Evolutionary conservation across 2,888 invertebrate genomes (phyloP).

Genomic region (Tetanocera ferruginea): DNA sequence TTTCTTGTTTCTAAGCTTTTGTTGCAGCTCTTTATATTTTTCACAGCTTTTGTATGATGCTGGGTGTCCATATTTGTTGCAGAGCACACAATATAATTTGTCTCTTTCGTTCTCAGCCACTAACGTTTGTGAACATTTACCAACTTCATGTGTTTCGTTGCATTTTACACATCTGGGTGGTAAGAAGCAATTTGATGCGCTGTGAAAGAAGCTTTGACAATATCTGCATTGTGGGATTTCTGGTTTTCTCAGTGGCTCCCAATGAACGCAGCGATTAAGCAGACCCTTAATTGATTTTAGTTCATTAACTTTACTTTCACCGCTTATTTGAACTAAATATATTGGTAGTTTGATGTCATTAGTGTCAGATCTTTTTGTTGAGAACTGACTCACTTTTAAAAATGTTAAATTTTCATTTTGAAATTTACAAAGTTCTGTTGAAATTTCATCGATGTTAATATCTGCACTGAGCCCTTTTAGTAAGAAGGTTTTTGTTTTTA

Average conservation of each 20-base stretch:
- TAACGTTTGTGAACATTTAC: slow-evolving; percentile 14
- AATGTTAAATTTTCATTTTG: slow-evolving; percentile 27
- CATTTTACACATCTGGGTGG: slow-evolving; percentile 37
- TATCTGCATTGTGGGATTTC: slow-evolving; percentile 36
- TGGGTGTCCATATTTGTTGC: slow-evolving; percentile 12
- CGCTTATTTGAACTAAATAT: slow-evolving; percentile 38
- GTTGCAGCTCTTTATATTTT: slow-evolving; percentile 15
- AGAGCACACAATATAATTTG: slow-evolving; percentile 36
- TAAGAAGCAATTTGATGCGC: slow-evolving; percentile 32
- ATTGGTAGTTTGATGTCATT: slow-evolving; percentile 19
- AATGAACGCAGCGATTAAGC: slow-evolving; percentile 25
- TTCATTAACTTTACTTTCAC: slow-evolving; percentile 35
- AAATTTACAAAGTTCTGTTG: not conserved
- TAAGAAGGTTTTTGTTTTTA: not conserved
- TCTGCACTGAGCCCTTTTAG: not conserved
- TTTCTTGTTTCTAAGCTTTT: slow-evolving; percentile 32
- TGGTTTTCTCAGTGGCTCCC: slow-evolving; percentile 33
- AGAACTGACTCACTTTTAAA: slow-evolving; percentile 29
- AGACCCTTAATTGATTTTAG: slow-evolving; percentile 37
- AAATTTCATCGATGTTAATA: not conserved
- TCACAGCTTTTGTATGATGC: no score
- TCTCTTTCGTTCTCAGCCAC: slow-evolving; percentile 14
- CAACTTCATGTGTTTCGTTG: slow-evolving; percentile 19
- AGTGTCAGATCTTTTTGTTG: slow-evolving; percentile 27
- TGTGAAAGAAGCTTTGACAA: slow-evolving; percentile 15